Evolutionary conservation across 2,888 invertebrate genomes (phyloP), one percentile per base, ranked within the genome.

Genomic region (Dasysyrphus tricinctus): DNA sequence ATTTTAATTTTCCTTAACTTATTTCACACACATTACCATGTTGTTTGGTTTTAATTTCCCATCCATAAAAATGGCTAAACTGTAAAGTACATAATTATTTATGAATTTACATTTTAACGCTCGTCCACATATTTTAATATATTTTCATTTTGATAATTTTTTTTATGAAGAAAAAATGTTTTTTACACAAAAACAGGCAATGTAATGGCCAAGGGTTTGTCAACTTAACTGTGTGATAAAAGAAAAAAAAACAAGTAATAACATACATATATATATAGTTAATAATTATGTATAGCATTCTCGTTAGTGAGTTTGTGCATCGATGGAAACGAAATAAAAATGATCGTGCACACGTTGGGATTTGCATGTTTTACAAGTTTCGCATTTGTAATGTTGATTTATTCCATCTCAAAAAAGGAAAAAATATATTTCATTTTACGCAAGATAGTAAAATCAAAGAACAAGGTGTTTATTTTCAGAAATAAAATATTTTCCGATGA

Each of bases 31-130:
- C 9, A 63, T 67, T 47, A 44, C 44, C 54, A 67, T 80, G 24
- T 24, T 49, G 49, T 79, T 56, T 42, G 34, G 19, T 82, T 73
- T 63, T 56, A 57, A 63, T 63, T 67, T 79, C 63, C 32, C 73
- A 67, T 73, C 51, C 49, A 39, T 63, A 70, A 56, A 74, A 74
- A 79, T 69, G 78, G 83, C 83, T 83, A 39, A 83, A 79, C 47
- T 61, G 59, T 78, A 47, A 69, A 63, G 39, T 16, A 56, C 56
- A 77, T 42, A 44, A 37, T 70, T 61, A 16, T 34, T 19, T 19
- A 72, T 77, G 69, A 61, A 49, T 51, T 63, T 16, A 69, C 59
- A 69, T 34, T 67, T 24, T 54, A 80, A 29, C 63, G 75, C 75
- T 80, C 75, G 69, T 63, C 39, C 51, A 70, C 24, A 73, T 73